Evolutionary conservation across 1,140 invertebrate species (phyloP).

Genomic region (Melitaea cinxia): DNA sequence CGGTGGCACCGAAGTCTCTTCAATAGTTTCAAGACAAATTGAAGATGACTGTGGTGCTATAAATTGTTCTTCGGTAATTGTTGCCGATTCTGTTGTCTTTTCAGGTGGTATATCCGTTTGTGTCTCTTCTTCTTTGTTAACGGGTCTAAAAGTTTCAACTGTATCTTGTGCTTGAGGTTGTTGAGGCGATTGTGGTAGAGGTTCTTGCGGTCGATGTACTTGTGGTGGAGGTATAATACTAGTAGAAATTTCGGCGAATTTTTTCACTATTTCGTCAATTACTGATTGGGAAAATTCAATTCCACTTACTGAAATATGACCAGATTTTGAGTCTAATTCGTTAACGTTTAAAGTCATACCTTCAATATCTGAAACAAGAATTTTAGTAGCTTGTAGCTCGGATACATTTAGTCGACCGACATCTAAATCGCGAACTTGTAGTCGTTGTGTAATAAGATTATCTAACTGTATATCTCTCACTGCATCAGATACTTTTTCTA

Average conservation of each 20-base stretch:
- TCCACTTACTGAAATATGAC: conserved; percentile 84
- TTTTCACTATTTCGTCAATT: conserved; percentile 84
- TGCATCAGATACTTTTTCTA: conserved; percentile 73
- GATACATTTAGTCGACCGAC: conserved; percentile 89
- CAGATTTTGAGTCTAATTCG: conserved; percentile 85
- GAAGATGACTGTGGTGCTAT: conserved; percentile 2
- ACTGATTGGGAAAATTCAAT: conserved; percentile 85
- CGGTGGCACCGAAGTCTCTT: conserved; percentile 66
- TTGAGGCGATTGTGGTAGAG: not conserved
- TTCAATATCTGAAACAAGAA: conserved; percentile 90
- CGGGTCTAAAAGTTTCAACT: conserved; percentile 46
- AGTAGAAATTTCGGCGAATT: conserved; percentile 76
- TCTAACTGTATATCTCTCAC: conserved; percentile 66
- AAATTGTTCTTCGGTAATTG: conserved; percentile 9
- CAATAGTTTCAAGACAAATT: conserved; percentile 40
- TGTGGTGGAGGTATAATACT: conserved; percentile 31
- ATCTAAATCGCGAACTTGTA: conserved; percentile 88
- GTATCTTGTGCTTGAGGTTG: conserved; percentile 31
- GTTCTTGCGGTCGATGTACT: conserved; percentile 31
- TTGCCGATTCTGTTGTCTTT: conserved; percentile 11
- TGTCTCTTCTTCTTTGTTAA: conserved; percentile 72
- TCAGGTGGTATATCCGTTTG: conserved; percentile 65
- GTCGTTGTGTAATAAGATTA: conserved; percentile 79
- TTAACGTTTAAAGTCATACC: conserved; percentile 85
- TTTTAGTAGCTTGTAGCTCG: conserved; percentile 88